Evolutionary conservation across 2,113 vertebrate genomes (phyloP), one percentile per base, ranked within the genome.

Genomic region (Podilymbus podiceps): DNA sequence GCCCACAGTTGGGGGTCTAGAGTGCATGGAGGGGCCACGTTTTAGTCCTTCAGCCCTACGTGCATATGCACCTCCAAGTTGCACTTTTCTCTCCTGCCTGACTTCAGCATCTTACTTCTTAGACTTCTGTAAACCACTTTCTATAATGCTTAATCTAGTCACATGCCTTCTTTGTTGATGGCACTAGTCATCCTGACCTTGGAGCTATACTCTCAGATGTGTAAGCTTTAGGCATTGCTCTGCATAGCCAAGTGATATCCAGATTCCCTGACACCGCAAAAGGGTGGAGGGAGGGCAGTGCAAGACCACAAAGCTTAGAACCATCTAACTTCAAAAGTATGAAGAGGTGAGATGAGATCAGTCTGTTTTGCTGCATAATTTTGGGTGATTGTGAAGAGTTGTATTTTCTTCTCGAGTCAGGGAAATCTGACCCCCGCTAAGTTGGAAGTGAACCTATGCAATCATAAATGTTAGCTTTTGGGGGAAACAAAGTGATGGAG

Each of bases 31-130:
- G 17, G 30, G 19, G 24, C 15, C 31, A 3, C 1, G 0, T 63
- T 83, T 69, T 31, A 85, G 12, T n/a, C 12, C 30, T 62, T 69
- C 56, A 56, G 49, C 38, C 17, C 30, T 49, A 8, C 2, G 1
- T 50, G 11, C 0, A 0, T 22, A 8, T 6, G 1, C 4, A 21
- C 9, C 28, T 94, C n/a, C 7, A 15, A 63, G 38, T 11, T 64
- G 15, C 17, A 8, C 17, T 59, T 82, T 23, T 38, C 10, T 18
- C 8, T 82, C 42, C 21, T 82, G 52, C 15, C 22, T 85, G 28
- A 68, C 12, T 76, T 75, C 15, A 75, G 11, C 12, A 59, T 44
- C 44, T 55, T 55, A 63, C 38, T 74, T 69, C 31, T 38, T n/a
- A 31, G 50, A 50, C 15, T 58, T 69, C 12, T 55, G 42, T 58